These are phyloP conservation scores for Watsonalla binaria DNA, from an alignment of 2,888 invertebrate species.

Conservation along the genomic window DNA sequence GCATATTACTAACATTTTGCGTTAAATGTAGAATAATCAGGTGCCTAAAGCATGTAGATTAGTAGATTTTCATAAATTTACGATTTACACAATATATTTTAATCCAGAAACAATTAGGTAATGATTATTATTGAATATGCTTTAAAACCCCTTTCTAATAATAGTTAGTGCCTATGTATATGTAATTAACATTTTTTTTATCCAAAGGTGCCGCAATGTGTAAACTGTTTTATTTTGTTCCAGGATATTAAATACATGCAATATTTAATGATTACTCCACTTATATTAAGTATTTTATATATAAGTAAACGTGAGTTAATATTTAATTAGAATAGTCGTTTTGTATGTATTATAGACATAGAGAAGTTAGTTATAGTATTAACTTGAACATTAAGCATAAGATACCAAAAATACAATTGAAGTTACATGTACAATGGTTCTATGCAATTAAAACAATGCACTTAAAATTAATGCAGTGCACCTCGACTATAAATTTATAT, in stretches of 20 bases:
- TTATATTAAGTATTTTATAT: no score
- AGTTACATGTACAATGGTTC: conserved; percentile 39
- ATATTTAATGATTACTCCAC: no score
- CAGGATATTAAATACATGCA: no score
- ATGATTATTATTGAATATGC: background rate
- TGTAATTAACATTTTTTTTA: background rate
- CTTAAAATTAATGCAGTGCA: conserved; percentile 40
- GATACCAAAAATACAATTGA: conserved; percentile 61
- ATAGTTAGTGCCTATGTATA: background rate
- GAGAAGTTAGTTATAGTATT: conserved; percentile 24
- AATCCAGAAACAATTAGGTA: background rate
- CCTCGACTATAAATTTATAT: conserved; percentile 45
- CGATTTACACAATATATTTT: no score
- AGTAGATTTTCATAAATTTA: no score
- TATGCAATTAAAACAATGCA: conserved; percentile 19
- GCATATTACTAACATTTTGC: no score
- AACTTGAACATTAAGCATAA: conserved; percentile 32
- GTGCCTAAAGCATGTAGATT: no score
- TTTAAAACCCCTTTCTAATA: background rate
- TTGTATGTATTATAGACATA: background rate
- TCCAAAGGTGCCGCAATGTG: background rate
- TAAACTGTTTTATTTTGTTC: no score
- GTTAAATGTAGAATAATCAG: no score
- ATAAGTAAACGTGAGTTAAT: background rate
- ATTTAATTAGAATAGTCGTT: background rate